These are phyloP conservation scores for Cassiopea xamachana DNA, from an alignment of 30 jellyfish, hydroid and myxozoan genomes.

Conservation along the genomic window DNA sequence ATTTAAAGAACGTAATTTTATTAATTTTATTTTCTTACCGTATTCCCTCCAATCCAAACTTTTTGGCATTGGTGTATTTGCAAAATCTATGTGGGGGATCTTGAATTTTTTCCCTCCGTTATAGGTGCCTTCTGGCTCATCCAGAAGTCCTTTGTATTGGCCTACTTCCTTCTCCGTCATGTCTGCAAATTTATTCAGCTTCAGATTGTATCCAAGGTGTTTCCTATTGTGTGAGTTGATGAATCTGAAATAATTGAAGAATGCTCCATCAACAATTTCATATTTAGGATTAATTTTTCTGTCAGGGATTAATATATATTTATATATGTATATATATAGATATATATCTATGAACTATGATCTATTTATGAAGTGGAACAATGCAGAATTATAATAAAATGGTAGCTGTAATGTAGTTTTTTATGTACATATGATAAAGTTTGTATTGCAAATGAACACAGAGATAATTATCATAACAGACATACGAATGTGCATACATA, in stretches of 20 bases:
- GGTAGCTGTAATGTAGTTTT: no score
- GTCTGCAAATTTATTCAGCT: conserved; percentile 89
- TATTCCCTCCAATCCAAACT: conserved; percentile 89
- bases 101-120: conserved; percentile 80
- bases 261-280: not conserved
- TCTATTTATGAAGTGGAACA: no score
- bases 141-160: conserved; percentile 79
- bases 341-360: no score
- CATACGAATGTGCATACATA: no score
- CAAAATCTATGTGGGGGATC: conserved; percentile 79
- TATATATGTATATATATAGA: no score
- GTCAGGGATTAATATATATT: no score
- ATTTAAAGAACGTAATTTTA: no score
- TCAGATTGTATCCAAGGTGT: conserved; percentile 78
- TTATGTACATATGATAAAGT: no score
- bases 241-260: conserved; percentile 41
- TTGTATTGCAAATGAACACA: no score
- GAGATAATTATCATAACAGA: no score
- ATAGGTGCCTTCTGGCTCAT: conserved; percentile 80
- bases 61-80: conserved; percentile 77
- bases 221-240: conserved; percentile 74
- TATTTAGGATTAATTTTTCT: no score
- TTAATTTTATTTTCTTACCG: conserved; percentile 51
- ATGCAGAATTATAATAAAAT: no score
- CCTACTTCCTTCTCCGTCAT: conserved; percentile 88